Percentiles rank a stretch among this genome's conserved stretches.
Conservation (phyloP, 2,797 vertebrate genomes). For the Sphenopsis melanotis region DNA sequence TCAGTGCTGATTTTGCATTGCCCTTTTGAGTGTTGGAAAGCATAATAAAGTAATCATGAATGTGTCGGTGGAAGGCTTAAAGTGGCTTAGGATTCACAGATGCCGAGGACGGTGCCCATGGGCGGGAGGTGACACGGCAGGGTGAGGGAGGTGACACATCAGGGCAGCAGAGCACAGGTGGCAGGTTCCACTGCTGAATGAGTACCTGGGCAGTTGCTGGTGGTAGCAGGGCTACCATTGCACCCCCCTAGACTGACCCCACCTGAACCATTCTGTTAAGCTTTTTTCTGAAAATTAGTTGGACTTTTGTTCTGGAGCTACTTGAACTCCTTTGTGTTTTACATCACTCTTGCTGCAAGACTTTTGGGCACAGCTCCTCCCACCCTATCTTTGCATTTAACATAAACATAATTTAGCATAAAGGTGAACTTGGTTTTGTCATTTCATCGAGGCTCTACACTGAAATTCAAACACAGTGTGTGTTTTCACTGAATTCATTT, state of each 20-base stretch:
- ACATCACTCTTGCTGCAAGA: background rate
- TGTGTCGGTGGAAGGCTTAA: background rate
- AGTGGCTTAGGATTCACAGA: background rate
- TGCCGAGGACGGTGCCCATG: rapidly evolving
- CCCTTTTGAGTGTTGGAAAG: background rate
- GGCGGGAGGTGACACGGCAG: rapidly evolving
- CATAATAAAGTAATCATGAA: background rate
- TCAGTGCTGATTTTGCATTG: conserved; percentile 6
- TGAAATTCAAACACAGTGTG: background rate
- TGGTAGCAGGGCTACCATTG: background rate
- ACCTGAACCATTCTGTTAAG: background rate
- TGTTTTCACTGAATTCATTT: conserved; percentile 38
- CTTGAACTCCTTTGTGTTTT: background rate
- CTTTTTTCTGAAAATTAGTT: background rate
- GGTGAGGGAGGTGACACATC: too few species aligned
- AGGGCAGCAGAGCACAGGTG: background rate
- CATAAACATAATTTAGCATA: conserved; percentile 7
- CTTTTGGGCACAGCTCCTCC: background rate
- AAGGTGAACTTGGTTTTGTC: conserved; percentile 24
- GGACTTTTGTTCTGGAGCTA: background rate
- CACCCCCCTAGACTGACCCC: background rate
- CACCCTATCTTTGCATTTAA: background rate
- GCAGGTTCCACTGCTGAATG: rapidly evolving
- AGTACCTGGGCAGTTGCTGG: background rate
- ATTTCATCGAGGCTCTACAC: background rate